Evolutionary conservation across 2,888 invertebrate genomes (phyloP), one percentile per base, ranked within the genome.

Genomic region (Archaeoteleia sp.): DNA sequence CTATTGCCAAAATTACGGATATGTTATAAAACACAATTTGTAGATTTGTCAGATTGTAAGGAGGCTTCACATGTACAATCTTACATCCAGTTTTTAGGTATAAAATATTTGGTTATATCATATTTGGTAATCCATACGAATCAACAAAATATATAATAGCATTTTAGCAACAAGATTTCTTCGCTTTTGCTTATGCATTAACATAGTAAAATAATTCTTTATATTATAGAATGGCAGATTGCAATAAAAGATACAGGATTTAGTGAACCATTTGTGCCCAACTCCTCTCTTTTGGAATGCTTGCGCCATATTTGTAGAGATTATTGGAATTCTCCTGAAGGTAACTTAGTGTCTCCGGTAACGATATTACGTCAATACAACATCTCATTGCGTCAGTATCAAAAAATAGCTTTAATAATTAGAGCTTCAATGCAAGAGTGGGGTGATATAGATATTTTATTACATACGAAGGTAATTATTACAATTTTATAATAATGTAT

Each of bases 381-480:
- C 29, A 81, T 87, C 43, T 85, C 84, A 2, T 85, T 89, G 0
- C 85, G 89, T 1, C 92, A 92, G 67, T 91, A 90, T 74, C 92
- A 93, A 71, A 92, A 92, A 90, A 89, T 91, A 0, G 91, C 90
- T 0, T 76, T 93, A 0, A 89, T 89, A 67, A 90, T 90, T 0
- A 88, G 89, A 78, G 89, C 90, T 0, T 87, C 88, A 32, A 78
- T 87, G 1, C 87, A 87, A 55, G 88, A 89, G 27, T 91, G 91
- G 91, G 88, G 89, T 0, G 87, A 90, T 8, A 87, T 91, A 0
- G 90, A 90, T 76, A 86, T 87, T 32, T 80, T 91, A 7, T 88
- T 91, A 39, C 87, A 90, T 37, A 89, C 90, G 70, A 91, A 91
- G 82, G 91, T 90, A 70, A 57, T 51, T 46, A 27, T 32, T 13